Evolutionary conservation across 2,888 invertebrate species (phyloP), one percentile per base, ranked within the genome.

Genomic region (Athripsodes cinereus): DNA sequence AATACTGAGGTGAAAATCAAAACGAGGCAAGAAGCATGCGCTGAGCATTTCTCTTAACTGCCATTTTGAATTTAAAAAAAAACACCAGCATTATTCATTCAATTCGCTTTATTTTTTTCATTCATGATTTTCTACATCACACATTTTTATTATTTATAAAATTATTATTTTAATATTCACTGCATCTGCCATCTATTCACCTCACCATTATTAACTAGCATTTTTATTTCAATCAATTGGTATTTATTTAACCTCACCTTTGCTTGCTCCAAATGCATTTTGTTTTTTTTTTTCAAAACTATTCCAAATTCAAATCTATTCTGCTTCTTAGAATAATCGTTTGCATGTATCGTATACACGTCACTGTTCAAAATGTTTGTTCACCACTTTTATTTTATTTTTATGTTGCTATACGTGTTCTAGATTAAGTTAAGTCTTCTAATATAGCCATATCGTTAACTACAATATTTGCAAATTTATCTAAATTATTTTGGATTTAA

Each of bases 11-110:
- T 65, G 66, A 67, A 67, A 66, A 67, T 68, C 63, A 47, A 69
- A 70, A 73, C 74, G 74, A 80, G 83, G 84, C 83, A 83, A 82
- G 83, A 83, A 83, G 84, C 84, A 84, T 84, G 84, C 83, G 83
- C 80, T 40, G 40, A 40, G 40, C 40, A n/a, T 40, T 40, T 26
- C 26, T 26, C 3, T 26, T 8, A 3, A 40, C 40, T 40, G 40
- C 40, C 40, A 40, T 40, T 40, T 40, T 40, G 40, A 40, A 40
- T 40, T 40, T 26, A 26, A 26, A 26, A 26, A 26, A 26, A 26
- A 26, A n/a, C 3, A 26, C 26, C 5, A 26, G 3, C 10, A 10
- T 26, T 10, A 26, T 26, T 26, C 10, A 26, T 26, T 26, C n/a
- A n/a, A 13, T 13, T 16, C 5, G 40, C 40, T 16, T n/a, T 40